phyloP scores from a whole-genome alignment of 2,797 vertebrate species.

The Mallotus villosus region DNA sequence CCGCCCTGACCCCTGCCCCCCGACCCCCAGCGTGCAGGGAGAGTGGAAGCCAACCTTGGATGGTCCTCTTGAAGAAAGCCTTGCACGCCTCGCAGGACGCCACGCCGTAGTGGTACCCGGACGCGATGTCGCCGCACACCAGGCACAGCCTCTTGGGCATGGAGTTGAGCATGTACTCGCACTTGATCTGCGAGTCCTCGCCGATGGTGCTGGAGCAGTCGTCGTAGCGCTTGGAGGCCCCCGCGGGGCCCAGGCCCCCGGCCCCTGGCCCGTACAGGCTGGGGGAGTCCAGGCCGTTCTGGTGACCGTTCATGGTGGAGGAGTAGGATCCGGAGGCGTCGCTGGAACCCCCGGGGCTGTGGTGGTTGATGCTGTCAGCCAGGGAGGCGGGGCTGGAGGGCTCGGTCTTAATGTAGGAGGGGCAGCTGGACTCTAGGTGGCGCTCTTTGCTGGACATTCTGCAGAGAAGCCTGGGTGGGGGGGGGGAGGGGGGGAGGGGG shows the following conservation, averaged over 20 bases:
- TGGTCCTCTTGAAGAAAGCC: constrained; percentile 99
- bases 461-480: constrained; percentile 92
- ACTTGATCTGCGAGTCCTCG: constrained; percentile 99
- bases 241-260: constrained; percentile 86
- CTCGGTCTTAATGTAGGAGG: constrained; percentile 99
- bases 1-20: not conserved
- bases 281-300: constrained; percentile 98
- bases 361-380: constrained; percentile 99
- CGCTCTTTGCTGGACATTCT: constrained; percentile 99
- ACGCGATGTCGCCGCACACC: constrained; percentile 97
- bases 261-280: constrained; percentile 91
- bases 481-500: not conserved
- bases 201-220: constrained; percentile 98
- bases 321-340: constrained; percentile 99
- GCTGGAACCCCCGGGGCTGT: constrained; percentile 97
- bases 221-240: constrained; percentile 92
- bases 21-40: constrained; percentile 8
- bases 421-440: constrained; percentile 99
- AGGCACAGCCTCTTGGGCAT: constrained; percentile 99
- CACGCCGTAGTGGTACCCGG: constrained; percentile 98
- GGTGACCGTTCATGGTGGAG: constrained; percentile 98
- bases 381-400: constrained; percentile 98
- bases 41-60: constrained; percentile 90
- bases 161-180: constrained; percentile 99
- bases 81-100: constrained; percentile 99